phyloP scores from a whole-genome alignment of 2,113 vertebrate species.

The Synodontis membranacea region DNA sequence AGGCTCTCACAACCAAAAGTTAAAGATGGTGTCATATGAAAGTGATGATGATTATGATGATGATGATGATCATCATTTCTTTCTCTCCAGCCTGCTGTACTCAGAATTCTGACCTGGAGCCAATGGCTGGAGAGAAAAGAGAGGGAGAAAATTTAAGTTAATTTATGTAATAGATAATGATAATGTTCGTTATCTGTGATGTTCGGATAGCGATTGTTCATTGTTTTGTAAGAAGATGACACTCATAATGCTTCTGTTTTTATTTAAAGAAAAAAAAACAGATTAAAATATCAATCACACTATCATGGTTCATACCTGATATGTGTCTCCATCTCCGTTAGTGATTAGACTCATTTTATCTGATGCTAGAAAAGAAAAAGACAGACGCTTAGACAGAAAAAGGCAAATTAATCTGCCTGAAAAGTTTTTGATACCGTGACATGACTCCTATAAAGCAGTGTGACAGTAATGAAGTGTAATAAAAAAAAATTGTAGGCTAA shows the following conservation, averaged over 20 bases:
- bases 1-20: not conserved
- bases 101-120: not conserved
- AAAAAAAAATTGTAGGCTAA: not conserved
- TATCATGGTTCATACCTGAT: constrained; percentile 42
- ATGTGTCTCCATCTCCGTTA: constrained; percentile 43
- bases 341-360: constrained; percentile 45
- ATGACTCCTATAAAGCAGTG: not conserved
- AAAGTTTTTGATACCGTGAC: not conserved
- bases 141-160: not conserved
- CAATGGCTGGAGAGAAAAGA: constrained; percentile 34
- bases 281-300: not conserved
- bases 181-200: not conserved
- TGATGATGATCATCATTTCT: not conserved
- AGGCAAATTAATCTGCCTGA: not conserved
- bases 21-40: not conserved
- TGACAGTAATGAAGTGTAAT: not conserved
- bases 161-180: too few species aligned
- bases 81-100: constrained; percentile 42
- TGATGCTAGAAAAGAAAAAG: constrained; percentile 44
- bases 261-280: not conserved
- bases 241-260: not conserved
- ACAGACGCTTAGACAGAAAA: not conserved
- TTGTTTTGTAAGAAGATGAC: not conserved
- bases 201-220: not conserved
- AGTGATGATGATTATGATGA: not conserved